A percentile compares a stretch with the other conserved stretches of the same genome.
Evolutionary conservation across 2,113 vertebrate species (phyloP).

Genomic region (Delphinapterus leucas): DNA sequence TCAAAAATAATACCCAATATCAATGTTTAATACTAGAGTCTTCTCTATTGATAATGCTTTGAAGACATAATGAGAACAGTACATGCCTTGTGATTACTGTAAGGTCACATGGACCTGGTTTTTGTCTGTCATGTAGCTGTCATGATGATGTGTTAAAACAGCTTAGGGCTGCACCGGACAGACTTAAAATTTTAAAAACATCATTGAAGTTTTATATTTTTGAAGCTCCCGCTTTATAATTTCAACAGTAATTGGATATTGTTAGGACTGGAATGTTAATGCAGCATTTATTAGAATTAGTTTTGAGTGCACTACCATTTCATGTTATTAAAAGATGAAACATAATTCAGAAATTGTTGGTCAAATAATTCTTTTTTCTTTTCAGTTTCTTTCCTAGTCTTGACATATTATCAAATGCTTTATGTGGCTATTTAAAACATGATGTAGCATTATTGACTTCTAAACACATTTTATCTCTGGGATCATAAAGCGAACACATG

Average conservation of each 20-base stretch:
- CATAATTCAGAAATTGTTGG: not conserved
- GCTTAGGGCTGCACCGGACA: not conserved
- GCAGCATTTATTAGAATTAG: conserved; percentile 34
- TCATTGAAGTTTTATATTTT: not conserved
- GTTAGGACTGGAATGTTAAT: not conserved
- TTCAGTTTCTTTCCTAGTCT: not conserved
- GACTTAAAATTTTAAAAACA: not conserved
- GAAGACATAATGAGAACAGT: not conserved
- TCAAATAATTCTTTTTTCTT: not conserved
- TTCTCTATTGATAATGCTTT: not conserved
- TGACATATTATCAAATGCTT: not conserved
- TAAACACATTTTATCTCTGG: not conserved
- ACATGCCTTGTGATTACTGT: not conserved
- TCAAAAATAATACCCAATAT: not conserved
- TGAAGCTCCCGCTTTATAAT: not conserved
- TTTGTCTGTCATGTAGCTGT: not conserved
- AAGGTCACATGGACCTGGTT: not conserved
- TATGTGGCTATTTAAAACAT: not conserved
- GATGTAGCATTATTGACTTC: not conserved
- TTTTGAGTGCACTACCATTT: not conserved
- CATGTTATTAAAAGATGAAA: not conserved
- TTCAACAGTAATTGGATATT: not conserved
- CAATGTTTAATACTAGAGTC: not conserved
- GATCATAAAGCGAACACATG: not conserved
- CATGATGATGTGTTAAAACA: not conserved